Evolutionary conservation across 2,113 vertebrate species (phyloP).

Genomic region (Connochaetes taurinus): DNA sequence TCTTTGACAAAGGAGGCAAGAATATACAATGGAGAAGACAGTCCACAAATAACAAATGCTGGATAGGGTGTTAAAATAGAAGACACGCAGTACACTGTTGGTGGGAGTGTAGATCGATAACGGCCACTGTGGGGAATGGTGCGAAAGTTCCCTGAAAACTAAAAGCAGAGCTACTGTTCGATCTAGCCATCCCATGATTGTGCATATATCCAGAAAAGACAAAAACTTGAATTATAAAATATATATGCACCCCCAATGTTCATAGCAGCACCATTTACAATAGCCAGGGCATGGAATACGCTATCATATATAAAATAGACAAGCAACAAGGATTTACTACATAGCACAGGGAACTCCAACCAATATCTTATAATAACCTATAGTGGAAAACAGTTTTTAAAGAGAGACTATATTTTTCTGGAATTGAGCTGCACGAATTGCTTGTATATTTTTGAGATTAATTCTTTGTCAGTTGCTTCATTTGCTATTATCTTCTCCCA

Average conservation of each 20-base stretch:
- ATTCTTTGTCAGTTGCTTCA: no score
- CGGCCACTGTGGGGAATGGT: accelerated
- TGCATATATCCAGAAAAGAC: background rate
- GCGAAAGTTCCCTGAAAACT: background rate
- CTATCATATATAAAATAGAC: background rate
- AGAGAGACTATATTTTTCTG: background rate
- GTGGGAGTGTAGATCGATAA: background rate
- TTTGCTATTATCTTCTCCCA: no score
- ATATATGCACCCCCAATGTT: background rate
- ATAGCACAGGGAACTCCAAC: background rate
- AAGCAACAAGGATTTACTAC: background rate
- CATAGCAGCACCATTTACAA: background rate
- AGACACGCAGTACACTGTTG: accelerated
- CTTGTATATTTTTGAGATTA: no score
- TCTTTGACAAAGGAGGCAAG: background rate
- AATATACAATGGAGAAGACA: background rate
- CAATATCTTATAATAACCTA: background rate
- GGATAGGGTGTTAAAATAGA: background rate
- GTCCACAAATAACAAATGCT: background rate
- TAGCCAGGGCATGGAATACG: background rate
- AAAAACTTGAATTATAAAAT: background rate
- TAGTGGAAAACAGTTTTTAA: background rate
- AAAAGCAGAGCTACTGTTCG: background rate
- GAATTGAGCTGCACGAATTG: no score
- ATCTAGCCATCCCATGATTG: background rate